Evolutionary conservation across 1,140 invertebrate species (phyloP), one percentile per base, ranked within the genome.

Genomic region (Drosophila seguyi): DNA sequence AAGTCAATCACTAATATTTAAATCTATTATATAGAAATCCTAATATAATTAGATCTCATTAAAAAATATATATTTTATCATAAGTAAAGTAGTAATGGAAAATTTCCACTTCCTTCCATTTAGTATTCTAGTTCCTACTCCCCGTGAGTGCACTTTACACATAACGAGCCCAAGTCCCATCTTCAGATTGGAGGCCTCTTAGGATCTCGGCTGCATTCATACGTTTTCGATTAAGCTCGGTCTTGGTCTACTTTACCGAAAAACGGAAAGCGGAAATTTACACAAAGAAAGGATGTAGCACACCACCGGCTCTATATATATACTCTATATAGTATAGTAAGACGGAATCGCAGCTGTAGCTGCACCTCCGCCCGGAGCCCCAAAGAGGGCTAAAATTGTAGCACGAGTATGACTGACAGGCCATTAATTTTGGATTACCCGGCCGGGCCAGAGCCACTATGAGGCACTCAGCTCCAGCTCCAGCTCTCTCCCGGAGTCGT

Each of bases 351-450:
- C 76, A 80, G 74, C 65, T 79, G 50, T 67, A 55, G 75, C 65
- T 53, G 69, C 41, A 69, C 38, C 38, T 53, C n/a, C 53, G 27
- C 38, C 57, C 22, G 20, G 25, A 50, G 44, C 39, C 39, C 60
- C 72, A 66, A 67, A 75, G 72, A 75, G 72, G 72, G 74, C 73
- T 59, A 42, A 76, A 67, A 66, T 76, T 76, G 74, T 78, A 75
- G 59, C 67, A 68, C 77, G 62, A 60, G 57, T 77, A 83, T 87
- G 84, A 87, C 84, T 88, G 84, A 87, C 84, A 87, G 84, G 76
- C 84, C 84, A 87, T 87, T 87, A 87, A 87, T 87, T 84, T 87
- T 87, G 84, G 84, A 87, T 87, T 87, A 87, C 84, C 80, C 72
- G 50, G 71, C 66, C 67, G 79, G 60, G 59, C 66, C 67, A 83